Evolutionary conservation across 2,797 vertebrate genomes (phyloP).

Genomic region (Dermochelys coriacea): DNA sequence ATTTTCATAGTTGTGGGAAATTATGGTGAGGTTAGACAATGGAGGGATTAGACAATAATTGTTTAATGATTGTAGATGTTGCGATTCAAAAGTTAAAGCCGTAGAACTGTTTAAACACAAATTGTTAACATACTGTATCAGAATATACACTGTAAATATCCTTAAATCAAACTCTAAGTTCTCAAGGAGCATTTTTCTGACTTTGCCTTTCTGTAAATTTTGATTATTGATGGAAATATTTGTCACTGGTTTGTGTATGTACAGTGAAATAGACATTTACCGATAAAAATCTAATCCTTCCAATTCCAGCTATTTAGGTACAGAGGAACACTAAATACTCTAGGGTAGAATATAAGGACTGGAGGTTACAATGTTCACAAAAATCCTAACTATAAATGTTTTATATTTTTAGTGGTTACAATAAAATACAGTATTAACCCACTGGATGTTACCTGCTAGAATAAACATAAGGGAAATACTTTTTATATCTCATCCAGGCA

Average conservation of each 20-base stretch:
- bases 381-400: fast-evolving
- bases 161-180: not conserved
- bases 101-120: not conserved
- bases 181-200: not conserved
- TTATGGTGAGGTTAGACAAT: not conserved
- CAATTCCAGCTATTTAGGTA: not conserved
- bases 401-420: not conserved
- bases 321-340: not conserved
- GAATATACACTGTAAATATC: not conserved
- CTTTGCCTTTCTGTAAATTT: not conserved
- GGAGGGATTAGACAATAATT: not conserved
- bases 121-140: not conserved
- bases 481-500: not conserved
- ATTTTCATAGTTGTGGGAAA: not conserved
- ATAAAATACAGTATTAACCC: not conserved
- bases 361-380: not conserved
- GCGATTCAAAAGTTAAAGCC: not conserved
- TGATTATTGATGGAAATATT: not conserved
- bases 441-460: not conserved
- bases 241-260: not conserved
- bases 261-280: not conserved
- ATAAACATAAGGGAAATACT: not conserved
- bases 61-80: not conserved
- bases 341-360: not conserved
- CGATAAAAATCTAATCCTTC: not conserved